Evolutionary conservation across 1,140 invertebrate species (phyloP), one percentile per base, ranked within the genome.

Genomic region (Elysia chlorotica): DNA sequence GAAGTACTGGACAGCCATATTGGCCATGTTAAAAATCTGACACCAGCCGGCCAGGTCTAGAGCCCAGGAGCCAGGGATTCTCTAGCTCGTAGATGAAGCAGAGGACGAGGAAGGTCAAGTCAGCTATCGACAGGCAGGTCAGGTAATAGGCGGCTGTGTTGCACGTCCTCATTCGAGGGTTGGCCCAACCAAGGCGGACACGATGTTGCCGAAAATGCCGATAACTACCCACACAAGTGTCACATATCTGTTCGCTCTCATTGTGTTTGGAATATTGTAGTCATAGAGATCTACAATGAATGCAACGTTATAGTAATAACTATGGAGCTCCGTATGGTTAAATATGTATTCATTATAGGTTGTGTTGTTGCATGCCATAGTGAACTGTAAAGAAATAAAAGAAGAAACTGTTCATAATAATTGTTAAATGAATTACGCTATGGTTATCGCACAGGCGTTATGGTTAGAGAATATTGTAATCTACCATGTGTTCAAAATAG

Each of bases 131-230:
- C n/a, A 87, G 74, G 10, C 78, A 79, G 6, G 82, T 79, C 25
- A 87, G 77, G 72, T 87, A 87, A 48, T 79, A 76, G 19, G 83
- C 83, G 21, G 85, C 85, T n/a, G 80, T 82, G 70, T 80, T 79
- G 71, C 72, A 78, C 21, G 76, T 74, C 28, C 84, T 71, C 75
- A 86, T 79, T 19, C 80, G 74, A 3, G 78, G 78, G 48, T 78
- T 73, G 54, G 81, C 63, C 85, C 84, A 87, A 87, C 65, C 14
- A 78, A 33, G 3, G 75, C 74, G 4, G 84, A 83, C 0, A 83
- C 57, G 37, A 81, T 59, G 73, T 87, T 87, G 0, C 83, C 83
- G 19, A 80, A 57, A 28, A 82, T 65, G 1, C 85, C 85, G n/a
- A 87, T 76, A n/a, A 81, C 65, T 71, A 81, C 81, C 75, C 81